Percentiles rank a stretch among this genome's conserved stretches.
These are phyloP conservation scores for Upupa epops DNA, from an alignment of 2,113 vertebrate genomes.

Conservation along the genomic window DNA sequence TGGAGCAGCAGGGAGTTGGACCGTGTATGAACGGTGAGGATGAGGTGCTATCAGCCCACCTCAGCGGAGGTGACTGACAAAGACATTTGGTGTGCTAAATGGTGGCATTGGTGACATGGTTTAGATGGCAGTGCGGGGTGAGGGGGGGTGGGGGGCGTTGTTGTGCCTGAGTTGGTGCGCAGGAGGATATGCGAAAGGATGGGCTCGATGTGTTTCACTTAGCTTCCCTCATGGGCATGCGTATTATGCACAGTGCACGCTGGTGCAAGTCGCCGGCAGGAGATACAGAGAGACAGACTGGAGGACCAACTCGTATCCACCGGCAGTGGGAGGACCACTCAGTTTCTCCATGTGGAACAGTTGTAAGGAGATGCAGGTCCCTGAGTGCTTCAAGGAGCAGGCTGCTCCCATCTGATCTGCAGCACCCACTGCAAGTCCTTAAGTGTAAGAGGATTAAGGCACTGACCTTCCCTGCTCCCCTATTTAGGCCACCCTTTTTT, in stretches of 20 bases:
- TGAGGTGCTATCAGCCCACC: not conserved
- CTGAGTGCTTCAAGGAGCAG: fast-evolving
- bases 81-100: fast-evolving
- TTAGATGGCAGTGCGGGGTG: fast-evolving
- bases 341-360: not conserved
- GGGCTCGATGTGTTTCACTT: not conserved
- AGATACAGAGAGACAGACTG: not conserved
- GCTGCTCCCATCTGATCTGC: not conserved
- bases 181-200: not conserved
- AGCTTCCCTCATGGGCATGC: not conserved
- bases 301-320: fast-evolving
- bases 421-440: fast-evolving
- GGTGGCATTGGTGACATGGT: no score
- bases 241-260: not conserved
- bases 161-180: no score
- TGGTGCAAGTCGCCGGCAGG: not conserved
- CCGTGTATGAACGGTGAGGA: not conserved
- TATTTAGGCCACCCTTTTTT: not conserved
- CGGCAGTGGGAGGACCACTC: not conserved
- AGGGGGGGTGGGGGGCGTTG: not conserved
- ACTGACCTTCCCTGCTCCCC: not conserved
- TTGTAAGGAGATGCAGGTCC: not conserved
- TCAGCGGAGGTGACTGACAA: not conserved
- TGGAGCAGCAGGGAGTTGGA: not conserved
- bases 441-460: fast-evolving